Evolutionary conservation across 2,113 vertebrate species (phyloP).

Genomic region (Caretta caretta): DNA sequence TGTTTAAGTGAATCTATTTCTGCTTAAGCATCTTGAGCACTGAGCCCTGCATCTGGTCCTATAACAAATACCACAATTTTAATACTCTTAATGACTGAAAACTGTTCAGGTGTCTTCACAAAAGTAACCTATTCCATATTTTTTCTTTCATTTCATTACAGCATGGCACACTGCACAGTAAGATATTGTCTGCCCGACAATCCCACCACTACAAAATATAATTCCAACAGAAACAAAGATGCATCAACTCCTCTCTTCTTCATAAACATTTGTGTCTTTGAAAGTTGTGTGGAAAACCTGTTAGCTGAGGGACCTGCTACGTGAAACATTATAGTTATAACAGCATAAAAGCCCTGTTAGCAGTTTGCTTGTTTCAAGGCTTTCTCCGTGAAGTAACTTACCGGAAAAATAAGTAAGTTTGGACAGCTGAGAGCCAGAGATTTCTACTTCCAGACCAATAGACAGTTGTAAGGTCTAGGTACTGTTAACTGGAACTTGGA

Average conservation of each 20-base stretch:
- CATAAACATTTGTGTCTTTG: constrained; percentile 49
- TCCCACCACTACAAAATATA: neutral
- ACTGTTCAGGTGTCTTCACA: constrained; percentile 18
- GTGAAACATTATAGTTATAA: neutral
- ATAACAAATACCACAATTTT: neutral
- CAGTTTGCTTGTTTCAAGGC: neutral
- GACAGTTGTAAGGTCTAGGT: neutral
- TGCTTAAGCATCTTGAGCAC: neutral
- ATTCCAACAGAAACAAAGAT: constrained; percentile 2
- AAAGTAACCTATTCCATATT: constrained; percentile 34
- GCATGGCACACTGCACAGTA: neutral
- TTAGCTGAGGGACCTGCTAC: constrained; percentile 19
- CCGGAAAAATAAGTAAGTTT: neutral
- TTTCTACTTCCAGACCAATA: neutral
- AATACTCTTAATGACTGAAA: neutral
- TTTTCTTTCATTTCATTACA: constrained; percentile 23
- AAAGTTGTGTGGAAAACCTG: neutral
- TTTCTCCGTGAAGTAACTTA: neutral
- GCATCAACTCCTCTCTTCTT: constrained; percentile 43
- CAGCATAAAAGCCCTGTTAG: constrained; percentile 36
- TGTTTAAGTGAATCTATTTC: constrained; percentile 27
- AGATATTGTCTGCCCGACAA: constrained; percentile 16
- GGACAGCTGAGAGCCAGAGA: neutral
- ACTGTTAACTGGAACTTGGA: neutral
- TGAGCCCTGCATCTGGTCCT: rapidly evolving